Base-by-base conservation (phyloP, 2,888 invertebrate genomes). In the Laspeyria flexula region DNA sequence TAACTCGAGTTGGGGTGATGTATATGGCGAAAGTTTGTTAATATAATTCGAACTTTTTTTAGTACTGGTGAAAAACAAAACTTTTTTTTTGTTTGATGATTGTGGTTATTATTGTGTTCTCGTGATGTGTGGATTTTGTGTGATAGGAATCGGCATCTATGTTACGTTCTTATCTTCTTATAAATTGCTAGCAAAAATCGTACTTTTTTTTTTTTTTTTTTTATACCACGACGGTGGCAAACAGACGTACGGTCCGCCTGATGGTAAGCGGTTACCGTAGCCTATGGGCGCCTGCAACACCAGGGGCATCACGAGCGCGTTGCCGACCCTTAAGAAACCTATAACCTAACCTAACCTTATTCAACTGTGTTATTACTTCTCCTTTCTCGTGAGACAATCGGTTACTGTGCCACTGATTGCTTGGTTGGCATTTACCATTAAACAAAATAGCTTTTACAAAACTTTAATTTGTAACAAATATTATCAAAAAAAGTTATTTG, bases 11-110 rank as follows among this genome's bases (percentile, higher is more conserved):
- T n/a, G n/a, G n/a, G n/a, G n/a, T n/a, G n/a, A n/a, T n/a, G n/a
- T n/a, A n/a, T n/a, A n/a, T n/a, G n/a, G n/a, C n/a, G n/a, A n/a
- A n/a, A n/a, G n/a, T n/a, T n/a, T n/a, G 73, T 73, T 71, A 71
- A 75, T 77, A 79, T 76, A 34, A 79, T 84, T 81, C 83, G 81
- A 84, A 86, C 79, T 85, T 83, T 83, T 81, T 77, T 64, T 66
- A 34, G 65, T 55, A 55, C 70, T 66, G 52, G 73, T 77, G 62
- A 71, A 71, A 73, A 82, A 77, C 77, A 60, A 77, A 83, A 83
- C 75, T 77, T 78, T n/a, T 81, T 73, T 37, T 67, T 55, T 73
- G 65, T 71, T 75, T 65, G 57, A 74, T 65, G 58, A 85, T 86
- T 81, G 83, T 89, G 83, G 76, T 83, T 80, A 72, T 66, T 73